phyloP scores from a whole-genome alignment of 2,797 vertebrate genomes.

The Enteromius argenteus region DNA sequence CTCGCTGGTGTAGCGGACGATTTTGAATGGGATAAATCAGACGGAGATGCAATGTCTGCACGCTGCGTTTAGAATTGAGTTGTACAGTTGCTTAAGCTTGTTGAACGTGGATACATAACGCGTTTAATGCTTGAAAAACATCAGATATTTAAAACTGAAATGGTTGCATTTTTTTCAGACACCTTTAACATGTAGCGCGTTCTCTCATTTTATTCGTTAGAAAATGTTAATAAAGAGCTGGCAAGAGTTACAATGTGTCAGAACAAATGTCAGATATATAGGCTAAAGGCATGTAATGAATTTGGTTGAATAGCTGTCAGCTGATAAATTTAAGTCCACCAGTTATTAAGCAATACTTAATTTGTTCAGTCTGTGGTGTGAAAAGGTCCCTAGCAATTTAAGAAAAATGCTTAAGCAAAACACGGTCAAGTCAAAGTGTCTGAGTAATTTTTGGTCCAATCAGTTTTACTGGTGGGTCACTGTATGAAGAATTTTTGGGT shows the following conservation, averaged over 20 bases:
- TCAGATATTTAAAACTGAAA: background rate
- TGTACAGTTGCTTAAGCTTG: background rate
- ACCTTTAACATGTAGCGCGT: background rate
- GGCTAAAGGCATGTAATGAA: background rate
- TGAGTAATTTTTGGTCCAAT: too few relatives aligned
- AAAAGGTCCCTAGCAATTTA: too few relatives aligned
- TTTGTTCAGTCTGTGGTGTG: too few relatives aligned
- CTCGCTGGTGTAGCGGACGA: constrained; percentile 2
- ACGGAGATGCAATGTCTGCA: background rate
- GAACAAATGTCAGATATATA: too few relatives aligned
- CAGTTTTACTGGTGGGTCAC: too few relatives aligned
- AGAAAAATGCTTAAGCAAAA: too few relatives aligned
- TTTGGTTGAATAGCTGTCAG: background rate
- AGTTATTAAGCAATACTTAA: too few relatives aligned
- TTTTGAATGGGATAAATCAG: background rate
- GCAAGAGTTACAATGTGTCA: too few relatives aligned
- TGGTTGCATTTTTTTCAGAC: background rate
- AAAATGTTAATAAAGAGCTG: too few relatives aligned
- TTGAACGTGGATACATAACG: background rate
- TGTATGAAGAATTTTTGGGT: too few relatives aligned
- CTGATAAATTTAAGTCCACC: background rate
- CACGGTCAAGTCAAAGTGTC: too few relatives aligned
- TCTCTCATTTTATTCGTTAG: too few relatives aligned
- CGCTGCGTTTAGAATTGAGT: background rate
- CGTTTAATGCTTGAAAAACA: background rate